phyloP scores from a whole-genome alignment of 2,888 invertebrate species.

The Scrobipalpa atriplicella region DNA sequence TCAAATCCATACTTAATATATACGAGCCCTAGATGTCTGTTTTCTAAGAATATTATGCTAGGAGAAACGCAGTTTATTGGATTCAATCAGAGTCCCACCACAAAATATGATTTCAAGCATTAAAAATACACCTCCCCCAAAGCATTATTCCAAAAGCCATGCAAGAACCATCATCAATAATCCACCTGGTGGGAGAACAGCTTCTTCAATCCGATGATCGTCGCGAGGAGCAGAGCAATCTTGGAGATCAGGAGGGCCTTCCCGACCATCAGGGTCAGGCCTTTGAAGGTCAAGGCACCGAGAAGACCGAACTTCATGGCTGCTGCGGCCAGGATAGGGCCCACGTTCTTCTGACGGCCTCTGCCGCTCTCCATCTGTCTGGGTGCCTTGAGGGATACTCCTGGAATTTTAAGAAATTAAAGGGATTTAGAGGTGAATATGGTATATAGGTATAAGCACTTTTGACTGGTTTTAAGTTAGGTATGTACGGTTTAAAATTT shows the following conservation, averaged over 20 bases:
- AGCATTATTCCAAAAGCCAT: slow-evolving; percentile 15
- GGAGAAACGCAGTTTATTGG: no score
- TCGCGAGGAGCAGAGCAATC: slow-evolving; percentile 90
- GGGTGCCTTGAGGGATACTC: slow-evolving; percentile 86
- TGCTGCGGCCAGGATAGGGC: slow-evolving; percentile 88
- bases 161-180: slow-evolving; percentile 43
- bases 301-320: slow-evolving; percentile 92
- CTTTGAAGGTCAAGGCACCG: slow-evolving; percentile 91
- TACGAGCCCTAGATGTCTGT: no score
- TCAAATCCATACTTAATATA: no score
- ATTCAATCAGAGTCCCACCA: no score
- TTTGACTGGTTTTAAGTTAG: no score
- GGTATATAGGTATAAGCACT: no score
- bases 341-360: slow-evolving; percentile 88
- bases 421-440: no score
- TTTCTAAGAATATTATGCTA: no score
- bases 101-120: no score
- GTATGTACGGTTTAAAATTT: no score
- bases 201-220: slow-evolving; percentile 92
- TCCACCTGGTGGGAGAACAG: slow-evolving; percentile 87
- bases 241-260: slow-evolving; percentile 93
- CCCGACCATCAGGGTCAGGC: slow-evolving; percentile 90
- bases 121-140: not conserved
- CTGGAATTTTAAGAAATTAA: slow-evolving; percentile 61
- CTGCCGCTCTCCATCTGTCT: slow-evolving; percentile 85